Evolutionary conservation across 2,113 vertebrate genomes (phyloP), one percentile per base, ranked within the genome.

Genomic region (Psephotus haematonotus): DNA sequence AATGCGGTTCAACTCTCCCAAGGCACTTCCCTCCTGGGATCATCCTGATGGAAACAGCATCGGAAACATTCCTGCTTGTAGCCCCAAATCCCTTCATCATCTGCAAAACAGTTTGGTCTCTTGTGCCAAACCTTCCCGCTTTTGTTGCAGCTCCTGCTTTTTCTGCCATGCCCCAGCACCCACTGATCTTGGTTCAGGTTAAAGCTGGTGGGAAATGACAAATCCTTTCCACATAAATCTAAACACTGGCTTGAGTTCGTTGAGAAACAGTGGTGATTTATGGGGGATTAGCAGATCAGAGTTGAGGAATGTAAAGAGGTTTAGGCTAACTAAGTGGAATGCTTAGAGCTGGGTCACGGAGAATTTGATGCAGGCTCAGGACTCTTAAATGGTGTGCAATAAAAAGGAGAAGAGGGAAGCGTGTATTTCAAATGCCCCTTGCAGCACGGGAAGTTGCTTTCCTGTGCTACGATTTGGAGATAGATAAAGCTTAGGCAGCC

Each of bases 241-340:
- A 86, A 91, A 91, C 74, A 64, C 80, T 92, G 71, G 74, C 77
- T 91, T 72, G 88, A 83, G 92, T 89, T 87, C 19, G 74, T 92
- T 92, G 91, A 91, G 94, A 94, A 97, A 96, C 5, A 6, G 87
- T 41, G 70, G 76, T 96, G 97, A 97, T 97, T 97, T 97, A 96
- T 79, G 82, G 64, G 70, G 94, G 96, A 97, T 97, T 97, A 97
- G 79, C 97, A 95, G 97, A 97, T 97, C 96, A 97, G 89, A 96
- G 93, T 35, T 55, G 91, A 97, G 96, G 97, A 97, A 97, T 97
- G 97, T 95, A 97, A 97, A 97, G 97, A 97, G 97, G 95, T 97
- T 97, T 97, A 97, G 92, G 52, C 91, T 86, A 91, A 76, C 80
- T 96, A 93, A 93, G 79, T 96, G 96, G 94, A 94, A 92, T 43